Base-by-base conservation (phyloP, 2,113 vertebrate species). In the Bettongia penicillata region DNA sequence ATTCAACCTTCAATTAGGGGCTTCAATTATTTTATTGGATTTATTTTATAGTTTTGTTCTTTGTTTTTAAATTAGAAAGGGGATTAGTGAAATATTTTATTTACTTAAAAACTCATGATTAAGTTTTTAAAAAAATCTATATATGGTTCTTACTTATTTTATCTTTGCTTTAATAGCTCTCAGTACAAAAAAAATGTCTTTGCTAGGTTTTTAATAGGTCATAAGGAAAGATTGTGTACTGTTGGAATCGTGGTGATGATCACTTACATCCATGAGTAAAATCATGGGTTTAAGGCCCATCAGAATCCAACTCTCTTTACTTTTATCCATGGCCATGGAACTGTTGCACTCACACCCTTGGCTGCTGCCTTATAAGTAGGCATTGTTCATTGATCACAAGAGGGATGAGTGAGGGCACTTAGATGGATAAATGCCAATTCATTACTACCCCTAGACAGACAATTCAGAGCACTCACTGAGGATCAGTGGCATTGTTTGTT, bases 401-500 rank as follows among this genome's bases (percentile, higher is more conserved):
- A 53, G 48, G 24, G 77, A 14, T 16, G 6, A 23, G n/a, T 84
- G n/a, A 84, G 5, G 23, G 19, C 68, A 8, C 55, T 22, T 49
- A 14, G 28, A 43, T 51, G 26, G 53, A 53, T 50, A 51, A 19
- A 26, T 24, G 51, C 2, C 24, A 8, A 26, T 3, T 11, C 47
- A 37, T 91, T n/a, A 90, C 8, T 24, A 10, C 28, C 37, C 2
- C 1, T 49, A 50, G 31, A 52, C 91, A 91, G 25, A 19, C 0
- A 61, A 53, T 25, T 92, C 91, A 49, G 91, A 53, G 51, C 89
- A 48, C 37, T 68, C 43, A 57, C 5, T 4, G 8, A 2, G 57
- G 89, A 93, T 89, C 55, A 68, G 8, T 16, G 22, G 49, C 48
- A 37, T 28, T 91, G 93, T 94, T 5, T 1, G 90, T 97, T 96